Evolutionary conservation across 2,888 invertebrate genomes (phyloP).

Genomic region (Chymomyza fuscimana): DNA sequence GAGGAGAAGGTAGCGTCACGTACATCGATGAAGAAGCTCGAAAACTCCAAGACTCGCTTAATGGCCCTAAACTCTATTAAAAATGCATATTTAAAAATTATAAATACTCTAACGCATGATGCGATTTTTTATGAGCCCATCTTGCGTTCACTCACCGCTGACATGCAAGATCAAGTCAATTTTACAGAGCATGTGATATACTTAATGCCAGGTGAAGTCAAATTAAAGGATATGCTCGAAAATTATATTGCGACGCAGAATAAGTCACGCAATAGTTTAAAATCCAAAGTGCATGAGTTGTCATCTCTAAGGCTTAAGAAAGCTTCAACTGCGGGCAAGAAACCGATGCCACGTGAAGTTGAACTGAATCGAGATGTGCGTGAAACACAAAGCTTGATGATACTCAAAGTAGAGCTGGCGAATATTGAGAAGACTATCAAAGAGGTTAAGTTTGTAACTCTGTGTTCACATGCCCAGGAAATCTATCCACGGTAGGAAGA

Average conservation of each 20-base stretch:
- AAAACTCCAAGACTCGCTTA: constrained; percentile 77
- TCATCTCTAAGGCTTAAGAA: constrained; percentile 47
- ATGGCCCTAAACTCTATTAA: constrained; percentile 76
- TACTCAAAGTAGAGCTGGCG: constrained; percentile 71
- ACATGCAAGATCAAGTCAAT: constrained; percentile 76
- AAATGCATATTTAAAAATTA: constrained; percentile 75
- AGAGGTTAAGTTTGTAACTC: constrained; percentile 76
- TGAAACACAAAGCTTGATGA: constrained; percentile 77
- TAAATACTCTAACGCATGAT: constrained; percentile 74
- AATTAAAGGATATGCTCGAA: constrained; percentile 67
- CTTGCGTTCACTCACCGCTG: constrained; percentile 72
- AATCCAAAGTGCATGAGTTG: constrained; percentile 65
- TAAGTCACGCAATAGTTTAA: constrained; percentile 67
- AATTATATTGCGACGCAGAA: constrained; percentile 59
- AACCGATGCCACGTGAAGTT: background rate
- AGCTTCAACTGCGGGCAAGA: constrained; percentile 1
- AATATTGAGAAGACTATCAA: constrained; percentile 75
- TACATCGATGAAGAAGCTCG: constrained; percentile 70
- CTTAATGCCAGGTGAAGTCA: constrained; percentile 74
- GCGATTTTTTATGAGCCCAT: constrained; percentile 78
- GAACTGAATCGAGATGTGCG: constrained; percentile 75
- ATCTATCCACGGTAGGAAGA: constrained; percentile 75
- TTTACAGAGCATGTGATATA: constrained; percentile 77
- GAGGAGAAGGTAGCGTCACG: constrained; percentile 70
- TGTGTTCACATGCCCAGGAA: constrained; percentile 75